Evolutionary conservation across 2,888 invertebrate genomes (phyloP).

Genomic region (Drosophila subsilvestris): DNA sequence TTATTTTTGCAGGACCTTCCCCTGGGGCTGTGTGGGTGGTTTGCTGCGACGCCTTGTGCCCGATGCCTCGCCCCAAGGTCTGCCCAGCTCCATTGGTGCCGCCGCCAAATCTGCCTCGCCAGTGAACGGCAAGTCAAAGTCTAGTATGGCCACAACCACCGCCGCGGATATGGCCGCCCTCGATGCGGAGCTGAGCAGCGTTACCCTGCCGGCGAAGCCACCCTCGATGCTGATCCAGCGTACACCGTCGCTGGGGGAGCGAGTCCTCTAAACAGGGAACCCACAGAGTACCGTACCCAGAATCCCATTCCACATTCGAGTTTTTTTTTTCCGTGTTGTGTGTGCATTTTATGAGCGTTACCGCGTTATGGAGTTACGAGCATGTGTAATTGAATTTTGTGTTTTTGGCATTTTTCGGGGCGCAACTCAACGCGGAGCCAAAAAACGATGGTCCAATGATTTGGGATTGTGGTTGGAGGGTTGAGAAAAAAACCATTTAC

Average conservation of each 20-base stretch:
- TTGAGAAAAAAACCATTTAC: slow-evolving; percentile 39
- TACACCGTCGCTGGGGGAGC: slow-evolving; percentile 83
- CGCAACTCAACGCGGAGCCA: slow-evolving; percentile 1
- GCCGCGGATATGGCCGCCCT: slow-evolving; percentile 61
- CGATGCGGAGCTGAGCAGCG: slow-evolving; percentile 68
- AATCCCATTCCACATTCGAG: slow-evolving; percentile 1
- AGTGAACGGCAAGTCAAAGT: slow-evolving; percentile 34
- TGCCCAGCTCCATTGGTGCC: slow-evolving; percentile 43
- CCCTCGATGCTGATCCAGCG: slow-evolving; percentile 83
- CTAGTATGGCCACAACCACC: slow-evolving; percentile 36
- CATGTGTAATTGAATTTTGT: slow-evolving; percentile 73
- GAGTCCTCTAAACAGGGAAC: slow-evolving; percentile 81
- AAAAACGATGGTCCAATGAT: not conserved
- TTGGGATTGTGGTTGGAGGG: not conserved
- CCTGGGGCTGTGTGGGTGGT: slow-evolving; percentile 89
- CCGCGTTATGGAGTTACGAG: slow-evolving; percentile 47
- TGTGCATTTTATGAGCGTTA: slow-evolving; percentile 65
- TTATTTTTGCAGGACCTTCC: slow-evolving; percentile 87
- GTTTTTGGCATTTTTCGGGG: slow-evolving; percentile 66
- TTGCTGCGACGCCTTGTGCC: slow-evolving; percentile 88
- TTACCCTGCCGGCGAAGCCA: slow-evolving; percentile 78
- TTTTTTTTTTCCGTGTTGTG: slow-evolving; percentile 22
- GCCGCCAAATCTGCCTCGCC: slow-evolving; percentile 1
- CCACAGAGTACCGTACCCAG: not conserved
- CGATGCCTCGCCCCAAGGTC: slow-evolving; percentile 87